Base-by-base conservation (phyloP, 2,113 vertebrate species). In the Podarcis muralis region DNA sequence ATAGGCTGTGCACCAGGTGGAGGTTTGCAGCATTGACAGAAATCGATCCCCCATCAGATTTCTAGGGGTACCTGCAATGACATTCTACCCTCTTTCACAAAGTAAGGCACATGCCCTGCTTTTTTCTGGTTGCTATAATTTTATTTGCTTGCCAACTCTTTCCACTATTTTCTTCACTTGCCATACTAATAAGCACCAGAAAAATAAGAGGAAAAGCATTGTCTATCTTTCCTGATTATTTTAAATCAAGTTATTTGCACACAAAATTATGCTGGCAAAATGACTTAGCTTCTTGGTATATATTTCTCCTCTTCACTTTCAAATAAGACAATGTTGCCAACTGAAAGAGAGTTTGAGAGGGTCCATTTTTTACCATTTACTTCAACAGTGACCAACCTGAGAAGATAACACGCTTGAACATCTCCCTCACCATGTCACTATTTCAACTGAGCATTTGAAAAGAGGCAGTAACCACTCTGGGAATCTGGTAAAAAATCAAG, bases 401-500 rank as follows among this genome's bases (percentile, higher is more conserved):
- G 11, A 53, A 2, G 48, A 12, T 53, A 53, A 12, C 48, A 3
- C 15, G 7, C 40, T 57, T 48, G 53, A 72, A 40, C 81, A 74
- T 81, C 37, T 13, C 22, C 1, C 9, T 78, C 59, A 35, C 27
- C 12, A 12, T 20, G 79, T 5, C 37, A 81, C 2, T 80, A 69
- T 40, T 71, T 66, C 1, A 37, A 0, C 0, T 23, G 23, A 7
- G 15, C 2, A 65, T 13, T 43, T 35, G n/a, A 6, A 76, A 48
- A 12, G 62, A 57, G 37, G 8, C 3, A 78, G 11, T 48, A 43
- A 66, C 0, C 2, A 74, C 80, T 12, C 66, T 53, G 37, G 16
- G 90, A 90, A 93, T 8, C 35, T 1, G 0, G 48, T 15, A 68
- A 86, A 48, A 48, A 53, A 53, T 53, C 48, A 12, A 12, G 48